phyloP scores from a whole-genome alignment of 2,888 invertebrate species.

The Bruchidius siliquastri region DNA sequence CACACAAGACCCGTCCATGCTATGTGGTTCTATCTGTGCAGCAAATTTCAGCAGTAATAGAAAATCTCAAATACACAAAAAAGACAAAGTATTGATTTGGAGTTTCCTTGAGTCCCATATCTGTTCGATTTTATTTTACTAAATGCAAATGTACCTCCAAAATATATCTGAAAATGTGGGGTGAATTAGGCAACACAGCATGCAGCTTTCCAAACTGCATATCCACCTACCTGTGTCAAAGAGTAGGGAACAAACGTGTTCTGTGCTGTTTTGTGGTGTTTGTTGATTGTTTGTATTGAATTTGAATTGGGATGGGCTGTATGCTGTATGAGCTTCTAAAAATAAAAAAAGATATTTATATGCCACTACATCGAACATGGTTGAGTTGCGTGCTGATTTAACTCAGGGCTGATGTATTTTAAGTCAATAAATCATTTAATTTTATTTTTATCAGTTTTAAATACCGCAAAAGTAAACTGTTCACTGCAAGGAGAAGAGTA shows the following conservation, averaged over 20 bases:
- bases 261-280: too few relatives aligned
- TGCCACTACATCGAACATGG: not conserved
- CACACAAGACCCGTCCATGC: too few relatives aligned
- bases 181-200: not conserved
- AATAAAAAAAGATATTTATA: not conserved
- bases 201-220: not conserved
- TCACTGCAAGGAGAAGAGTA: constrained; percentile 33
- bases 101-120: too few relatives aligned
- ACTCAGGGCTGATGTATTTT: not conserved
- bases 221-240: too few relatives aligned
- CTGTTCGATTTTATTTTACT: too few relatives aligned
- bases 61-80: too few relatives aligned
- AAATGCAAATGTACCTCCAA: too few relatives aligned
- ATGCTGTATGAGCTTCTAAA: not conserved
- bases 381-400: not conserved
- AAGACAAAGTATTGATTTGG: too few relatives aligned
- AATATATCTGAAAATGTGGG: too few relatives aligned
- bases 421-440: not conserved
- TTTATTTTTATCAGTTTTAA: not conserved
- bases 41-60: too few relatives aligned
- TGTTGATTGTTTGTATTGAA: not conserved
- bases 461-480: constrained; percentile 4
- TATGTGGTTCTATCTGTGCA: too few relatives aligned
- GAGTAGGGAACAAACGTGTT: too few relatives aligned
- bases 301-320: not conserved